phyloP scores from a whole-genome alignment of 2,888 invertebrate genomes.

The Diabrotica balteata region DNA sequence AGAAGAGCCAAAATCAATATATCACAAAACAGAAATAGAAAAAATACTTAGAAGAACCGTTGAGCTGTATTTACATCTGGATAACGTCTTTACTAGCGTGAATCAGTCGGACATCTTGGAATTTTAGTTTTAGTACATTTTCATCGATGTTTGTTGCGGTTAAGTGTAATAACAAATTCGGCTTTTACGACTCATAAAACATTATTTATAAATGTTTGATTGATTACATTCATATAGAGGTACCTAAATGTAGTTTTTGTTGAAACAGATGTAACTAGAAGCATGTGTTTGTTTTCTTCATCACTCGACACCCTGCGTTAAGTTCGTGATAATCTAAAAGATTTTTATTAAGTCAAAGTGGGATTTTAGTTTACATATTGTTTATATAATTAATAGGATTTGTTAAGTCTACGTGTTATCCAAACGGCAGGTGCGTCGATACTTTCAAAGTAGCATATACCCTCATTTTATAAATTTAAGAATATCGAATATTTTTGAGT shows the following conservation, averaged over 20 bases:
- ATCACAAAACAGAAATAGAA: too few species aligned
- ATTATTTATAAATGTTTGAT: slow-evolving; percentile 46
- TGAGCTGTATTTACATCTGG: slow-evolving; percentile 27
- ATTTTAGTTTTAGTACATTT: slow-evolving; percentile 39
- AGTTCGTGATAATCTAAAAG: slow-evolving; percentile 15
- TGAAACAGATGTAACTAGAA: slow-evolving; percentile 42
- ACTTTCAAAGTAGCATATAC: too few species aligned
- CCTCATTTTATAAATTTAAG: too few species aligned
- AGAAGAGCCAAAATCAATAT: too few species aligned
- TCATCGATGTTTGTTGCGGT: slow-evolving; percentile 36
- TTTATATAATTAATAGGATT: slow-evolving; percentile 8
- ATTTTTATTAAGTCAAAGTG: slow-evolving; percentile 19
- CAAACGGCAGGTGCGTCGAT: too few species aligned
- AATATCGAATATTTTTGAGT: too few species aligned
- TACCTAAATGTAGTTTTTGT: slow-evolving; percentile 32
- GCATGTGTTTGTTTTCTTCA: slow-evolving; percentile 34
- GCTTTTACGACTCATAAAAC: slow-evolving; percentile 47
- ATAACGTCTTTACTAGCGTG: slow-evolving; percentile 35
- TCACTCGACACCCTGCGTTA: slow-evolving; percentile 18
- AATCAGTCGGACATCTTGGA: slow-evolving; percentile 45
- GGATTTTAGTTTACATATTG: slow-evolving; percentile 10
- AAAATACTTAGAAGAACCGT: too few species aligned
- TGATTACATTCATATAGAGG: slow-evolving; percentile 39
- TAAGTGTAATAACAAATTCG: slow-evolving; percentile 42
- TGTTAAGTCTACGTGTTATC: slow-evolving; percentile 1